Evolutionary conservation across 2,797 vertebrate genomes (phyloP), one percentile per base, ranked within the genome.

Genomic region (Philypnodon macrostomus): DNA sequence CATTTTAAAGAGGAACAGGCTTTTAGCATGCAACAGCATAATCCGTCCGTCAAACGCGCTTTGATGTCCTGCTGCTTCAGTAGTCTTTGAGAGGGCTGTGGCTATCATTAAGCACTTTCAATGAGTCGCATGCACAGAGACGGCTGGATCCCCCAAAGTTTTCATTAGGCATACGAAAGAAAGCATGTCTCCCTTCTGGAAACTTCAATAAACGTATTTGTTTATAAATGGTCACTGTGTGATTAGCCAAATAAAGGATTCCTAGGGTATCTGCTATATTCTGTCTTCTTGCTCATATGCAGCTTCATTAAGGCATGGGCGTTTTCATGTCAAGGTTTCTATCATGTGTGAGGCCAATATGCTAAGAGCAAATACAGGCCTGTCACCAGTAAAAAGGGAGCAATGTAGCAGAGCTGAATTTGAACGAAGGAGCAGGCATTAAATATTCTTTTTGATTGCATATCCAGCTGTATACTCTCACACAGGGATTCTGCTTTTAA

Each of bases 361-460:
- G 68, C 52, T 30, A 32, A 53, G 36, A 63, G 39, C 44, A 75
- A 79, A 81, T 82, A 49, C 74, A 68, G 56, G 70, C 63, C 70
- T 78, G 79, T 77, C 83, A 77, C 68, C 55, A 40, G 60, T 53
- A 56, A 73, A 44, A 67, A 68, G 75, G 67, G 29, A 67, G 62
- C 61, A 13, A 49, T 49, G 45, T 60, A 65, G 67, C 68, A n/a
- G n/a, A n/a, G 69, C 70, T 72, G 76, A 81, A 85, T 87, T 39
- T 45, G 74, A 84, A 88, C 67, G 65, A 79, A 72, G 72, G 73
- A 51, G 51, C 53, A 62, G 60, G 56, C 78, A 89, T 90, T 87
- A 89, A 84, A 87, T 81, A 90, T 90, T 89, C 85, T 73, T 80
- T 88, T 89, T 89, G 84, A 88, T 89, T 83, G 77, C 75, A 77